Percentiles rank a stretch among this genome's conserved stretches.
Evolutionary conservation across 2,797 vertebrate species (phyloP).

Genomic region (Lithobates pipiens): DNA sequence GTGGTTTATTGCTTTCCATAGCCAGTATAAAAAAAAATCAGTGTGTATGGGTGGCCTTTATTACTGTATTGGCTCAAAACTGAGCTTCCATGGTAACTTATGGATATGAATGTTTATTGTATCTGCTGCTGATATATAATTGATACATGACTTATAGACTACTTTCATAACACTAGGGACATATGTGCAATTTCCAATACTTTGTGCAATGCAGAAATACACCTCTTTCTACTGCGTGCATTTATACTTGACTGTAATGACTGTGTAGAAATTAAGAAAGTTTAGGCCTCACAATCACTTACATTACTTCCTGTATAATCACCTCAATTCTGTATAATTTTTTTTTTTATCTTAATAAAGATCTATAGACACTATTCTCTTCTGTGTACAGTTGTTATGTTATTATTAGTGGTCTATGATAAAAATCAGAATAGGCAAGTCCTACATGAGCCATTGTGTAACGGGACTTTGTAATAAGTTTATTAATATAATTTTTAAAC

Average conservation of each 20-base stretch:
- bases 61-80: slow-evolving; percentile 4
- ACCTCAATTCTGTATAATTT: slow-evolving; percentile 50
- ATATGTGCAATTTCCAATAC: slow-evolving; percentile 46
- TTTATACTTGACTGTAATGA: slow-evolving; percentile 62
- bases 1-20: not conserved
- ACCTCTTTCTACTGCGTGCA: slow-evolving; percentile 62
- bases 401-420: too few relatives aligned
- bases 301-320: slow-evolving; percentile 47
- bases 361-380: not conserved
- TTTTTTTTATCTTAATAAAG: slow-evolving; percentile 64
- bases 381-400: not conserved
- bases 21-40: not conserved
- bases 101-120: slow-evolving; percentile 30
- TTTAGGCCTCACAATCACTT: slow-evolving; percentile 40
- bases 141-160: slow-evolving; percentile 33
- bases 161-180: slow-evolving; percentile 31
- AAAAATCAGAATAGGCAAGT: too few relatives aligned
- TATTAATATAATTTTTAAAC: too few relatives aligned
- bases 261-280: slow-evolving; percentile 18
- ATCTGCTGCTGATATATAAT: slow-evolving; percentile 51
- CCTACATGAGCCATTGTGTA: too few relatives aligned
- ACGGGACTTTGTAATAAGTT: too few relatives aligned
- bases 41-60: slow-evolving; percentile 2
- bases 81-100: slow-evolving; percentile 16
- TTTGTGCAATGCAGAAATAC: slow-evolving; percentile 56